A percentile compares a stretch with the other conserved stretches of the same genome.
These are phyloP conservation scores for Hemaris fuciformis DNA, from an alignment of 2,888 invertebrate genomes.

Conservation along the genomic window DNA sequence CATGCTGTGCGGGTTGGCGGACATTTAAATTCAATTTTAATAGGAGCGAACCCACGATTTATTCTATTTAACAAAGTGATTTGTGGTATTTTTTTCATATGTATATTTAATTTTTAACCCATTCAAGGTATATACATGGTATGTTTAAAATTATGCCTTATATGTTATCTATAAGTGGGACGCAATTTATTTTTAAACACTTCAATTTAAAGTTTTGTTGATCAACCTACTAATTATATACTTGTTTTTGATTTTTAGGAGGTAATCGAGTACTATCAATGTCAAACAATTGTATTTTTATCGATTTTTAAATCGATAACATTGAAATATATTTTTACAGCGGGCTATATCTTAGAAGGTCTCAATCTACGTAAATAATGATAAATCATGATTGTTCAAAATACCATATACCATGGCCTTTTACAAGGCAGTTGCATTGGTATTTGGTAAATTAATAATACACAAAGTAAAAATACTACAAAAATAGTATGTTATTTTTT, in stretches of 20 bases:
- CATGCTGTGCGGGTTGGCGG: too few species aligned
- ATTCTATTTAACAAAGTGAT: too few species aligned
- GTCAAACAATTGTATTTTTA: not conserved
- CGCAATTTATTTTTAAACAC: too few species aligned
- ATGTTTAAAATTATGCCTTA: too few species aligned
- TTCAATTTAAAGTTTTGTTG: too few species aligned
- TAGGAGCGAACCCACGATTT: too few species aligned
- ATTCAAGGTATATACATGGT: too few species aligned
- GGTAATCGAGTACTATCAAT: slow-evolving; percentile 3
- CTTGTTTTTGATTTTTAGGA: not conserved
- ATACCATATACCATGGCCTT: not conserved
- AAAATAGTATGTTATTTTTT: too few species aligned
- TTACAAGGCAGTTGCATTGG: not conserved
- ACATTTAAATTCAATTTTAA: too few species aligned
- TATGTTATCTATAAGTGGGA: too few species aligned
- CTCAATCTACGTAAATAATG: not conserved
- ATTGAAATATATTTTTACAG: not conserved
- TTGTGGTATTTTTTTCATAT: too few species aligned
- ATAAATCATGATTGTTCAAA: not conserved
- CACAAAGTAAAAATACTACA: too few species aligned
- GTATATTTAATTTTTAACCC: not conserved
- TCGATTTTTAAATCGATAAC: not conserved
- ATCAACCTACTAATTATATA: not conserved
- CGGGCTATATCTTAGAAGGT: not conserved
- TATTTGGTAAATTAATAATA: not conserved